Evolutionary conservation across 1,140 invertebrate species (phyloP).

Genomic region (Heliothis virescens): DNA sequence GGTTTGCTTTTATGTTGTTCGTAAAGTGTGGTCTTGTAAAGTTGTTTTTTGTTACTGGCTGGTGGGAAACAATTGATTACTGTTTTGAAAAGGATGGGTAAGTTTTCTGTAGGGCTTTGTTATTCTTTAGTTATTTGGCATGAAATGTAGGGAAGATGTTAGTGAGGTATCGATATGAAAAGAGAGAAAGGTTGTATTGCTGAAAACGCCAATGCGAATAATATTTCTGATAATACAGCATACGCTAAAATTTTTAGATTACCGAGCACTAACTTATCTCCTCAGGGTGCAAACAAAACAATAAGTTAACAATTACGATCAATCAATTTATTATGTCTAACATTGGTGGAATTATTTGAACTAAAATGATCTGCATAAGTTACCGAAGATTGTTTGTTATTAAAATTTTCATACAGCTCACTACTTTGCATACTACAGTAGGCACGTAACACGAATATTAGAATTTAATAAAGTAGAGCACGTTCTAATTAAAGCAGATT

Average conservation of each 20-base stretch:
- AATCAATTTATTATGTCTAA: not conserved
- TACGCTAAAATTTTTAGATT: no score
- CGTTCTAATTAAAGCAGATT: conserved; percentile 27
- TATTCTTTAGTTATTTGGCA: no score
- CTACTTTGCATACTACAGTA: not conserved
- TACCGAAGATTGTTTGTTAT: not conserved
- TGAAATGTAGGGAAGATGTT: no score
- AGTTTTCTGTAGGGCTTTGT: no score
- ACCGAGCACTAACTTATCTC: not conserved
- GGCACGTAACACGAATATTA: conserved; percentile 18
- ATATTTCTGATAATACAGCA: no score
- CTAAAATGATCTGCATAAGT: not conserved
- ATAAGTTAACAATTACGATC: conserved; percentile 1
- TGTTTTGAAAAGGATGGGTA: no score
- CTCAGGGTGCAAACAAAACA: not conserved
- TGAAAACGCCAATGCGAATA: no score
- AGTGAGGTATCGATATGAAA: no score
- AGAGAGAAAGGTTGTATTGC: no score
- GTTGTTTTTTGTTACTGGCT: not conserved
- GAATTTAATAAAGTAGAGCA: conserved; percentile 23
- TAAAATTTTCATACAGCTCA: no score
- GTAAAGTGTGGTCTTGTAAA: not conserved
- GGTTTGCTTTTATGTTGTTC: conserved; percentile 6
- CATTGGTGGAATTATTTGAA: not conserved
- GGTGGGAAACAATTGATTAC: no score